Evolutionary conservation across 2,797 vertebrate genomes (phyloP).

Genomic region (Tolypeutes matacus): DNA sequence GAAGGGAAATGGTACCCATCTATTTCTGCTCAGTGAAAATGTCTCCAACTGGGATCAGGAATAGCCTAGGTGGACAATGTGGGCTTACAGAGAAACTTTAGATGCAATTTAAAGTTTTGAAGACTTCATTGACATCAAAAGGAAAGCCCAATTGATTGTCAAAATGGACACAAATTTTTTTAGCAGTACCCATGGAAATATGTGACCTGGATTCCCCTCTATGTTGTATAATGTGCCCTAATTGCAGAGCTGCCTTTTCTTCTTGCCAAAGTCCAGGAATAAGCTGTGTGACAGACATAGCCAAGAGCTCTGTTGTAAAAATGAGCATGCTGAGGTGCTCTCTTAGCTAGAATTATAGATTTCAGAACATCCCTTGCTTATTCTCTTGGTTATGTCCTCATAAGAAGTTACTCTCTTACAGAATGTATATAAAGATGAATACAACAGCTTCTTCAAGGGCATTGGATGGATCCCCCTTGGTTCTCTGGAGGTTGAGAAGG

Average conservation of each 20-base stretch:
- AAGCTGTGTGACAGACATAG: background rate
- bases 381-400: slow-evolving; percentile 41
- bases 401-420: slow-evolving; percentile 81
- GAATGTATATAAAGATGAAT: slow-evolving; percentile 94
- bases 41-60: background rate
- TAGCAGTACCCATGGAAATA: slow-evolving; percentile 29
- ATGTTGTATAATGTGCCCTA: background rate
- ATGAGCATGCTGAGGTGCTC: background rate
- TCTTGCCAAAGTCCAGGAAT: slow-evolving; percentile 10
- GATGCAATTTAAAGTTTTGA: slow-evolving; percentile 53
- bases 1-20: slow-evolving; percentile 12
- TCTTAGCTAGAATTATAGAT: background rate
- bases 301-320: background rate
- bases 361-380: background rate
- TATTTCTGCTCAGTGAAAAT: background rate
- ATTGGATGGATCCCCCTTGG: slow-evolving; percentile 95
- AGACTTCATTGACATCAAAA: slow-evolving; percentile 50
- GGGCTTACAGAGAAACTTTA: background rate
- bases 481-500: slow-evolving; percentile 95
- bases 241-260: slow-evolving; percentile 1
- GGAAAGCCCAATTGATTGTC: slow-evolving; percentile 52
- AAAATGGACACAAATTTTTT: background rate
- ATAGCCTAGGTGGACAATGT: background rate
- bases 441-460: slow-evolving; percentile 94
- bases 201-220: slow-evolving; percentile 58